These are phyloP conservation scores for Mesopsocus fuscifrons DNA, from an alignment of 2,888 invertebrate genomes.

Conservation along the genomic window DNA sequence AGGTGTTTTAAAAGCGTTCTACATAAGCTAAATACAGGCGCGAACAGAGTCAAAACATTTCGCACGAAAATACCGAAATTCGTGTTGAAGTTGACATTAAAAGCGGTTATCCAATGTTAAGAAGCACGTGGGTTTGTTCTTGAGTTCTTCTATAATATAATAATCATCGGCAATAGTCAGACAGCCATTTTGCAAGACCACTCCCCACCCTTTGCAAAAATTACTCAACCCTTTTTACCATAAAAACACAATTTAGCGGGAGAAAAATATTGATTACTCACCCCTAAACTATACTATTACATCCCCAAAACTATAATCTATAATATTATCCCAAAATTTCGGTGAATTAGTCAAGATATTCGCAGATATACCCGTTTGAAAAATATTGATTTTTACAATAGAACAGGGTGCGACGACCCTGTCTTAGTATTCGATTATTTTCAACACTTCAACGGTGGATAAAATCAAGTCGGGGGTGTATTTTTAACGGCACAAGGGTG, in stretches of 20 bases:
- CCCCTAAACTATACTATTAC: not conserved
- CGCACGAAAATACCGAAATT: not conserved
- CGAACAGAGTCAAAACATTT: conserved; percentile 1
- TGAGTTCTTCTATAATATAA: not conserved
- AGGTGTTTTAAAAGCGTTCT: conserved; percentile 4
- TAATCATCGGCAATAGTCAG: not conserved
- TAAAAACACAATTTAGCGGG: not conserved
- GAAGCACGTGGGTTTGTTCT: too few relatives aligned
- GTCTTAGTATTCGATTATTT: conserved; percentile 14
- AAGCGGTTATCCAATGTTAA: not conserved
- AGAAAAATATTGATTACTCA: conserved; percentile 8
- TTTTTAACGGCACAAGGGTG: not conserved
- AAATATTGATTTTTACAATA: conserved; percentile 16
- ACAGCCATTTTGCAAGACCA: conserved; percentile 10
- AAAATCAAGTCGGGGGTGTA: not conserved
- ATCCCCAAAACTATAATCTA: not conserved
- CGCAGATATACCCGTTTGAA: conserved; percentile 12
- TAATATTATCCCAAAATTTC: not conserved
- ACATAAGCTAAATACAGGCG: conserved; percentile 3
- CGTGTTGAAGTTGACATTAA: not conserved
- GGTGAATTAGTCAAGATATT: not conserved
- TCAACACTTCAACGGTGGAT: not conserved
- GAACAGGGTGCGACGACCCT: conserved; percentile 17
- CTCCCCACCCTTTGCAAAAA: conserved; percentile 9
- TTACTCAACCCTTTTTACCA: conserved; percentile 5